phyloP scores from a whole-genome alignment of 2,888 invertebrate species.

The Diplazon laetatorius region DNA sequence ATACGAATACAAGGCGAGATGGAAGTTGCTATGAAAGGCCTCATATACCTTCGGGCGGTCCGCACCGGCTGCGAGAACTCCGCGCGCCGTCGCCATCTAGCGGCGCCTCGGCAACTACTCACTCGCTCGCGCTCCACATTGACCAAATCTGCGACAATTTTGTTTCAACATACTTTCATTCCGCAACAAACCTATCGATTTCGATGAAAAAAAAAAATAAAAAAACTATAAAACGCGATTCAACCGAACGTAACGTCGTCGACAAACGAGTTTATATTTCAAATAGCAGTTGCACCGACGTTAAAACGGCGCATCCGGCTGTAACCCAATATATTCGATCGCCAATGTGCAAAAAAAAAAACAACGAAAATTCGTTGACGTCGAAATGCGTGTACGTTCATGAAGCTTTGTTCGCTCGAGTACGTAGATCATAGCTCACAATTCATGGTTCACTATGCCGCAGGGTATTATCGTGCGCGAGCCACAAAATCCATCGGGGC shows the following conservation, averaged over 20 bases:
- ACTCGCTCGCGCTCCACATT: no score
- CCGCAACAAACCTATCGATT: no score
- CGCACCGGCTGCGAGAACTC: no score
- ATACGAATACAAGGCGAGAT: no score
- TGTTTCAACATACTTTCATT: no score
- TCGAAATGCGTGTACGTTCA: not conserved
- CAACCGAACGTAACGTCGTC: not conserved
- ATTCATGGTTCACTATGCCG: not conserved
- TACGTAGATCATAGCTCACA: not conserved
- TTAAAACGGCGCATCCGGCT: not conserved
- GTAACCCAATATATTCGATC: not conserved
- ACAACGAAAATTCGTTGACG: not conserved
- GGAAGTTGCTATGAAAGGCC: no score
- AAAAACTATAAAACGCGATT: not conserved
- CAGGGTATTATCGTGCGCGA: slow-evolving; percentile 13
- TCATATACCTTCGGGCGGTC: no score
- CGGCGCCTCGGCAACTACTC: no score
- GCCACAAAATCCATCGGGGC: slow-evolving; percentile 26
- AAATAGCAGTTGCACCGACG: not conserved
- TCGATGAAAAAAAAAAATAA: not conserved
- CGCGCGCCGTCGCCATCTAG: no score
- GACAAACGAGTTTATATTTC: not conserved
- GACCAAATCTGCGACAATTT: no score
- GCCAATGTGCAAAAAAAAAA: not conserved
- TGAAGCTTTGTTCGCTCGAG: not conserved